A percentile compares a stretch with the other conserved stretches of the same genome.
Conservation (phyloP, 2,113 vertebrate genomes). For the Columba janthina region DNA sequence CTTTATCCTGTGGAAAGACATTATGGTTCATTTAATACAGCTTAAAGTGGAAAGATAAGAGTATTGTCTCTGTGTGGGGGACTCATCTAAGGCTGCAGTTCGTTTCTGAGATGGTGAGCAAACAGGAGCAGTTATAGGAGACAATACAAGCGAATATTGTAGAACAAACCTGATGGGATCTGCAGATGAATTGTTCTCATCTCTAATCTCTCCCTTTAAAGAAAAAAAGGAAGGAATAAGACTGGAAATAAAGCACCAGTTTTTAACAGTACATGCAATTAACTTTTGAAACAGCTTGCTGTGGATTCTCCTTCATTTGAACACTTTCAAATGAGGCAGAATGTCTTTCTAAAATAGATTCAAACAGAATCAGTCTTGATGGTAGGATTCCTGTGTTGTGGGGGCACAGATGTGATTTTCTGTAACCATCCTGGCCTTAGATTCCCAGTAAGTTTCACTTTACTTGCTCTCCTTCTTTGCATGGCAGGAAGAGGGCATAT, state of each 20-base stretch:
- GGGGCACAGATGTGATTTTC: neutral
- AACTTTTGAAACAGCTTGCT: conserved; percentile 9
- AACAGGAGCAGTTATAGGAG: conserved; percentile 20
- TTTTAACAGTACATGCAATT: neutral
- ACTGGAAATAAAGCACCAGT: neutral
- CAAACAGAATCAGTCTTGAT: neutral
- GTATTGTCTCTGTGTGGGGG: neutral
- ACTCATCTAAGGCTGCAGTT: neutral
- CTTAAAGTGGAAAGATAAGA: conserved; percentile 27
- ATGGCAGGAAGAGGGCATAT: neutral
- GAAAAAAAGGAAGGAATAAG: neutral
- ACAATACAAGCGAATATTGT: neutral
- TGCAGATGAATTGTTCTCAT: neutral
- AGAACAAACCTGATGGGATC: conserved; percentile 25
- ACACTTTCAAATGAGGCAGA: neutral
- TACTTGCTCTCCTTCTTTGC: neutral
- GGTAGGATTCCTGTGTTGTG: neutral
- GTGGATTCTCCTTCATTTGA: neutral
- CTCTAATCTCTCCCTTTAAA: conserved; percentile 27
- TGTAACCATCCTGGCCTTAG: neutral
- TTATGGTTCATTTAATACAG: conserved; percentile 19
- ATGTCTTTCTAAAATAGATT: neutral
- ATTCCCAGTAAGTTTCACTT: neutral
- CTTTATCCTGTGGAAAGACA: neutral
- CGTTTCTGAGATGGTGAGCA: conserved; percentile 14